These are phyloP conservation scores for Pelodiscus sinensis DNA, from an alignment of 2,113 vertebrate species.

Conservation along the genomic window DNA sequence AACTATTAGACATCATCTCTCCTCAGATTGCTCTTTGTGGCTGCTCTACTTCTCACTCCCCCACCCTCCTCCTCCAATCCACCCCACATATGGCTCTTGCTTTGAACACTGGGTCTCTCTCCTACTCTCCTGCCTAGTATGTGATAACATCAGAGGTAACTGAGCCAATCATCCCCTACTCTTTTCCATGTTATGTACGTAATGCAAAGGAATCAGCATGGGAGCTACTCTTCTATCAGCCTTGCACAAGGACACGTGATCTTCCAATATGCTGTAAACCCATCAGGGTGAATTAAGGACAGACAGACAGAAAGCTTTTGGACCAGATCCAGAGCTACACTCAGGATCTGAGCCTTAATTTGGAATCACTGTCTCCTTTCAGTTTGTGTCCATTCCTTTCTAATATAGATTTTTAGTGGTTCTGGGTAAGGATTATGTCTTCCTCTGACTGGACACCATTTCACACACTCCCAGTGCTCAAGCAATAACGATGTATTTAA, in stretches of 20 bases:
- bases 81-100: neutral
- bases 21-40: neutral
- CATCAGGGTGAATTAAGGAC: slow-evolving; percentile 22
- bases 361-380: fast-evolving
- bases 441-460: neutral
- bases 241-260: neutral
- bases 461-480: neutral
- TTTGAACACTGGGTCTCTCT: neutral
- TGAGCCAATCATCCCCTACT: neutral
- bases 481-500: neutral
- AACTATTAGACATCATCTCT: neutral
- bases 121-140: neutral
- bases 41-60: neutral
- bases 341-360: fast-evolving
- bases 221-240: neutral
- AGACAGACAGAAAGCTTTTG: fast-evolving
- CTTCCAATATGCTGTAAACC: neutral
- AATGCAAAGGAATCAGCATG: neutral
- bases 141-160: neutral
- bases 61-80: neutral
- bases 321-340: neutral
- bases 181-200: neutral
- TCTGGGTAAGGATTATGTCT: neutral
- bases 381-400: fast-evolving
- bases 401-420: fast-evolving